phyloP scores from a whole-genome alignment of 2,113 vertebrate genomes.

The Lasiurus borealis region DNA sequence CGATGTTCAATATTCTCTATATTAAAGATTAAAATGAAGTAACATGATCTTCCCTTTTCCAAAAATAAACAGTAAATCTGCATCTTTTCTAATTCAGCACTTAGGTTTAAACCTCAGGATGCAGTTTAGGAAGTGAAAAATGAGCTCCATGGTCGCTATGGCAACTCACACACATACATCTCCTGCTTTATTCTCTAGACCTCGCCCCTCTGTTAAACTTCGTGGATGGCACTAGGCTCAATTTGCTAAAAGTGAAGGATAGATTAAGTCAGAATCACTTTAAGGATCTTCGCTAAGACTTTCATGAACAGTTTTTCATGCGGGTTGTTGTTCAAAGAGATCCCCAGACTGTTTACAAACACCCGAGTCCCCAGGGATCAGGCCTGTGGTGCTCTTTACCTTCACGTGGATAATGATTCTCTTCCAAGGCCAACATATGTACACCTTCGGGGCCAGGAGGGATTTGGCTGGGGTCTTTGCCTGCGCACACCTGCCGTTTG shows the following conservation, averaged over 20 bases:
- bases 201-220: background rate
- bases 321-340: background rate
- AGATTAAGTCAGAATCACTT: background rate
- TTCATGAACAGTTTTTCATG: background rate
- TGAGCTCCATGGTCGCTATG: rapidly evolving
- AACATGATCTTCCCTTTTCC: background rate
- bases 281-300: background rate
- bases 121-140: background rate
- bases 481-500: conserved; percentile 59
- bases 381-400: background rate
- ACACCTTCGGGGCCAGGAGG: background rate
- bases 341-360: background rate
- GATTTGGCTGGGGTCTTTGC: background rate
- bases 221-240: background rate
- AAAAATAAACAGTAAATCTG: background rate
- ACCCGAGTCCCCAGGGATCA: too few species aligned
- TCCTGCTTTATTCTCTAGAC: background rate
- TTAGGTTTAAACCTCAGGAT: background rate
- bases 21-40: background rate
- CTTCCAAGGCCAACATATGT: background rate
- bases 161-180: background rate
- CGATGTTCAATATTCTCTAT: background rate
- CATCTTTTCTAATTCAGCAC: background rate
- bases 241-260: background rate
- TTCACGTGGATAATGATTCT: background rate